A percentile compares a stretch with the other conserved stretches of the same genome.
phyloP scores from a whole-genome alignment of 2,888 invertebrate genomes.

The Mimas tiliae region DNA sequence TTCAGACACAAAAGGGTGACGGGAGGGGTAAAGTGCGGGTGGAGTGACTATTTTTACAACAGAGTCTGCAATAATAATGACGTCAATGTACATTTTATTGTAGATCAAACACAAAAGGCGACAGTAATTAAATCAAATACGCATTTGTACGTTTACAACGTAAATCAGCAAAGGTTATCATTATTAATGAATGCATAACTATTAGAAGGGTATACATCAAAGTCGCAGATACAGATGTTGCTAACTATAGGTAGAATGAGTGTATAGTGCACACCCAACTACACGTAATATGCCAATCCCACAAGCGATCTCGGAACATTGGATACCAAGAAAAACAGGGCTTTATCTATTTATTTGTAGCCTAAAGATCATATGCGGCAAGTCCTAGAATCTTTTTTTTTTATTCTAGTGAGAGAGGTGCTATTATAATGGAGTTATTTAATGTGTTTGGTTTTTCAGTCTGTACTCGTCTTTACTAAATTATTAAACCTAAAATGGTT shows the following conservation, averaged over 20 bases:
- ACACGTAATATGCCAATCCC: neutral
- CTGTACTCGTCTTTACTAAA: neutral
- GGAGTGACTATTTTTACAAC: slow-evolving; percentile 32
- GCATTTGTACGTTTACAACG: slow-evolving; percentile 35
- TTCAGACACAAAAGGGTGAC: no score
- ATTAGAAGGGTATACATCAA: neutral
- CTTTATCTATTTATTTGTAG: neutral
- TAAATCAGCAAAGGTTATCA: slow-evolving; percentile 48
- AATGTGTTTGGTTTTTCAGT: neutral
- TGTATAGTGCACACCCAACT: neutral
- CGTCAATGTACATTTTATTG: slow-evolving; percentile 51
- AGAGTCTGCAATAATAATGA: slow-evolving; percentile 47
- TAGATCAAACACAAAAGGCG: slow-evolving; percentile 45
- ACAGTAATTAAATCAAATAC: slow-evolving; percentile 40
- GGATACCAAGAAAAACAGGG: slow-evolving; percentile 6
- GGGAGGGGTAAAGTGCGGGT: no score
- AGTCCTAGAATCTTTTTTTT: no score
- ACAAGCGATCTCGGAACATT: neutral
- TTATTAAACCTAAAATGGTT: neutral
- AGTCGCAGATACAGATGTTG: neutral
- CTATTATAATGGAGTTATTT: neutral
- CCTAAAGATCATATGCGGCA: neutral
- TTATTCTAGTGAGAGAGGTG: neutral
- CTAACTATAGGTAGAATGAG: neutral
- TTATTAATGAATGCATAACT: neutral